Percentiles rank a stretch among this genome's conserved stretches.
phyloP scores from a whole-genome alignment of 2,797 vertebrate genomes.

The Acanthornis magna region DNA sequence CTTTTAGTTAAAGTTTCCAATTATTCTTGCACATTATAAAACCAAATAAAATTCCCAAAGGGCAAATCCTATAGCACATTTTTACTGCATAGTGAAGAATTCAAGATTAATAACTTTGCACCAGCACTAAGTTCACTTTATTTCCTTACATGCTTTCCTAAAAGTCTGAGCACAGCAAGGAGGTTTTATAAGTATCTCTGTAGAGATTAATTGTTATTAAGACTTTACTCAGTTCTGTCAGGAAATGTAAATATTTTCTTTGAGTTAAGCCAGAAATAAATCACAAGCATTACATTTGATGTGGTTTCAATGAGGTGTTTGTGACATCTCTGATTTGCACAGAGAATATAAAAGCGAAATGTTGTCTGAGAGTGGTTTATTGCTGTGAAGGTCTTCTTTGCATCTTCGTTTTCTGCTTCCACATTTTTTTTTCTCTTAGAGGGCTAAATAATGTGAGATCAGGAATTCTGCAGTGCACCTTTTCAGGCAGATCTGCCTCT shows the following conservation, averaged over 20 bases:
- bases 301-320: background rate
- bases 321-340: background rate
- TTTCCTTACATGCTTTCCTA: background rate
- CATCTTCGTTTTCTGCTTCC: background rate
- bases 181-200: background rate
- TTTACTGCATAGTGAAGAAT: background rate
- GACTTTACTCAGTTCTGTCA: background rate
- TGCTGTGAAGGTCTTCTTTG: background rate
- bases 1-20: background rate
- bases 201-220: constrained; percentile 39
- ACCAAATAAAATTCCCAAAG: background rate
- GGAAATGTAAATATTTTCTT: constrained; percentile 17
- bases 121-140: background rate
- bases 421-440: background rate
- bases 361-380: background rate
- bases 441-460: background rate
- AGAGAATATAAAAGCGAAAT: background rate
- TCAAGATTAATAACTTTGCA: background rate
- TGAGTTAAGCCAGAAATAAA: constrained; percentile 3
- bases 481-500: background rate
- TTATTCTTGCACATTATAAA: background rate
- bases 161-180: background rate
- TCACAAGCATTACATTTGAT: background rate
- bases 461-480: background rate
- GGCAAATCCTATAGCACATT: background rate